A percentile compares a stretch with the other conserved stretches of the same genome.
Evolutionary conservation across 1,140 invertebrate species (phyloP).

Genomic region (Nomia melanderi): DNA sequence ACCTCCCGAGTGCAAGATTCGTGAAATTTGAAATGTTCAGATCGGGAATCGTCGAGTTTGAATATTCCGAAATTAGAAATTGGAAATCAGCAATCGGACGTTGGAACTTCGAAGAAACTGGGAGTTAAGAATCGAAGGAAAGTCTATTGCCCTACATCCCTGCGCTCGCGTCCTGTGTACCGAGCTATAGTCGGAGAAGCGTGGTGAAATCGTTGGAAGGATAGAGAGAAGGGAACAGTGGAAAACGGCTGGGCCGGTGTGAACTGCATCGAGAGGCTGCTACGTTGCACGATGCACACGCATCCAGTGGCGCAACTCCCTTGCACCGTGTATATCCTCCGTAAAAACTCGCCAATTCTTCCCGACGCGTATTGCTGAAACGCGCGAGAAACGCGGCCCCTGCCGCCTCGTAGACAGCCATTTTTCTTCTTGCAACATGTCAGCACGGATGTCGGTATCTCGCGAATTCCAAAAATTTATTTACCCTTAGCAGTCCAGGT

Average conservation of each 20-base stretch:
- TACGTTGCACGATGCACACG: conserved; percentile 34
- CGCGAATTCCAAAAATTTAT: too few species aligned
- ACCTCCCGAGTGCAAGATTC: too few species aligned
- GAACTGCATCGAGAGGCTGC: conserved; percentile 53
- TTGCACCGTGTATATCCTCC: background rate
- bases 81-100: too few species aligned
- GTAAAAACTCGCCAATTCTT: conserved; percentile 28
- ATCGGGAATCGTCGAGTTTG: too few species aligned
- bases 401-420: background rate
- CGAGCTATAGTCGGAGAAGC: conserved; percentile 53
- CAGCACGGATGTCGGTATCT: too few species aligned
- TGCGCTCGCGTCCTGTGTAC: background rate
- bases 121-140: too few species aligned
- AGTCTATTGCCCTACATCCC: too few species aligned
- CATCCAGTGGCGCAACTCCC: conserved; percentile 56
- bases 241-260: conserved; percentile 54
- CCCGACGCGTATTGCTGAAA: conserved; percentile 7
- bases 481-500: too few species aligned
- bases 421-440: background rate
- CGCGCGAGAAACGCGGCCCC: background rate
- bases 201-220: conserved; percentile 59
- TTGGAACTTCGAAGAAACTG: too few species aligned
- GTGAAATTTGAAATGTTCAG: too few species aligned
- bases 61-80: too few species aligned
- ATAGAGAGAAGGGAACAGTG: conserved; percentile 48